phyloP scores from a whole-genome alignment of 2,888 invertebrate genomes.

The Dioctria rufipes region DNA sequence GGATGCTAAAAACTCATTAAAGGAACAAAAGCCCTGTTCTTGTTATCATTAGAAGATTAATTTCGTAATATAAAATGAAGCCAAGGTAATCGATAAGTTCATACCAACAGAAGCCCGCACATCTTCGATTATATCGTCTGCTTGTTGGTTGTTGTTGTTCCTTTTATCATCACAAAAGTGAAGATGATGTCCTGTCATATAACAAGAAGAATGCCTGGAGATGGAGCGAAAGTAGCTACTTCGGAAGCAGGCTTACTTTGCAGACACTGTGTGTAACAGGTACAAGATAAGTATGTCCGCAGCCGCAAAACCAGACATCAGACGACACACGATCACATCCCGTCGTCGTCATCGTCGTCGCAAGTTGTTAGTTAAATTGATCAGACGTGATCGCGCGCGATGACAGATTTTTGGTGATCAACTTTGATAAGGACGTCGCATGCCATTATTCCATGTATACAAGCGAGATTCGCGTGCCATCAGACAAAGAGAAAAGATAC shows the following conservation, averaged over 20 bases:
- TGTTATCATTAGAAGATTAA: conserved; percentile 28
- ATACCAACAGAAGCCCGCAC: background rate
- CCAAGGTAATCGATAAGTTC: conserved; percentile 1
- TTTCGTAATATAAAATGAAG: conserved; percentile 7
- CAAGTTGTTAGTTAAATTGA: conserved; percentile 42
- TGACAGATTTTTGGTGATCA: conserved; percentile 49
- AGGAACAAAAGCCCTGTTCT: conserved; percentile 7
- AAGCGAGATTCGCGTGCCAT: conserved; percentile 43
- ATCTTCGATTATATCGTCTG: background rate
- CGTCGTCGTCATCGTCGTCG: background rate
- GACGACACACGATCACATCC: conserved; percentile 8
- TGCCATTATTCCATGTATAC: conserved; percentile 13
- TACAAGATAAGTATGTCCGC: too few species aligned
- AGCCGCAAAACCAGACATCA: conserved; percentile 1
- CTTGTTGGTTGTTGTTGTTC: background rate
- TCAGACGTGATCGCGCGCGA: conserved; percentile 52
- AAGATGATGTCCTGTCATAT: conserved; percentile 26
- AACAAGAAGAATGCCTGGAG: conserved; percentile 18
- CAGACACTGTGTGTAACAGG: background rate
- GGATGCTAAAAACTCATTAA: conserved; percentile 15
- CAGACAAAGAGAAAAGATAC: conserved; percentile 9
- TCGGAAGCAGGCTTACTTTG: background rate
- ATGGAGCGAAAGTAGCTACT: conserved; percentile 2
- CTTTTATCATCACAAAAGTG: conserved; percentile 29
- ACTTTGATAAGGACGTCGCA: conserved; percentile 17